Conservation (phyloP, 1,140 invertebrate species). For the Adelges cooleyi region DNA sequence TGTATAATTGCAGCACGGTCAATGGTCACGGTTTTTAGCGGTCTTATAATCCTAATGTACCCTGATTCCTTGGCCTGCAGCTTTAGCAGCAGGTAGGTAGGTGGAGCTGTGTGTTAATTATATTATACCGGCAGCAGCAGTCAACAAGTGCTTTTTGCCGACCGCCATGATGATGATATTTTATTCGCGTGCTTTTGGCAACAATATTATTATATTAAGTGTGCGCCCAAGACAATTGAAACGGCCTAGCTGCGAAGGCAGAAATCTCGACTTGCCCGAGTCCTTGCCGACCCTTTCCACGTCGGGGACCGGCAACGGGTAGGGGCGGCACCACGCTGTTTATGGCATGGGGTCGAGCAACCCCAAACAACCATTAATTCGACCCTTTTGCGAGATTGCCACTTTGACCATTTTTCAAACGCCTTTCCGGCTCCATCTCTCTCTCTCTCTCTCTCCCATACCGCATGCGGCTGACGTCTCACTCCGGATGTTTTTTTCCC, state of each 20-base stretch:
- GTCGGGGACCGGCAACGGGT: not conserved
- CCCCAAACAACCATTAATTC: conserved; percentile 27
- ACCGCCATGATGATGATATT: not conserved
- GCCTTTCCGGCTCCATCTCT: not conserved
- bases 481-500: not conserved
- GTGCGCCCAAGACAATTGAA: conserved; percentile 7
- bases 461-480: not conserved
- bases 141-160: conserved; percentile 22
- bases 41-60: too few relatives aligned
- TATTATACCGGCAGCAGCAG: too few relatives aligned
- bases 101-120: too few relatives aligned
- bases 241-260: not conserved
- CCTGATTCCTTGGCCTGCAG: too few relatives aligned
- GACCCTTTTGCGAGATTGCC: conserved; percentile 28
- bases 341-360: not conserved
- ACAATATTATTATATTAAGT: too few relatives aligned
- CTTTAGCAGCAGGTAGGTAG: too few relatives aligned
- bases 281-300: not conserved
- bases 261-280: conserved; percentile 12
- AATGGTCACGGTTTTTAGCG: too few relatives aligned
- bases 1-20: too few relatives aligned
- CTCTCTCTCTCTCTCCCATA: not conserved
- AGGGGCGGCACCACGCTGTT: not conserved
- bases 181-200: conserved; percentile 12
- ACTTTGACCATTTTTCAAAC: conserved; percentile 28